phyloP scores from a whole-genome alignment of 1,140 invertebrate species.

The Anthonomus grandis region DNA sequence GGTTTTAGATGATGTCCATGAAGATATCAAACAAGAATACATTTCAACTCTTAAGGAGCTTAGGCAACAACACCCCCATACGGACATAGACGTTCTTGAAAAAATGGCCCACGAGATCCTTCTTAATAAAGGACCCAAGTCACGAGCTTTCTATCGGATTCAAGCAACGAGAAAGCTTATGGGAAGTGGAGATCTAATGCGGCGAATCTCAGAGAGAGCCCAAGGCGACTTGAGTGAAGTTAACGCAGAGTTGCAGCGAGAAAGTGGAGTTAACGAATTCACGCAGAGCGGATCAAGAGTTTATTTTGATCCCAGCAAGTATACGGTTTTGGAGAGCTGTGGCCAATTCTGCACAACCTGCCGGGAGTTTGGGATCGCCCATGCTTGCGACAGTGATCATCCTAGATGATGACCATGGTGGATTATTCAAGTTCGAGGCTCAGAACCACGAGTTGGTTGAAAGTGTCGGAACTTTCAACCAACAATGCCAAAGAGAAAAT shows the following conservation, averaged over 20 bases:
- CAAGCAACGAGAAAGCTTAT: constrained; percentile 96
- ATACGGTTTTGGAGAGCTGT: constrained; percentile 98
- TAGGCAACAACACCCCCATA: constrained; percentile 80
- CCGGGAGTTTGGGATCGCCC: constrained; percentile 71
- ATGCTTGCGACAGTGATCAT: constrained; percentile 96
- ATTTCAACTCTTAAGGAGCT: constrained; percentile 87
- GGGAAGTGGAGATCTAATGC: constrained; percentile 89
- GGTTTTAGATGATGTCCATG: constrained; percentile 75
- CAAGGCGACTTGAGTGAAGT: constrained; percentile 78
- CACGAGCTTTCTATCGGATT: constrained; percentile 94
- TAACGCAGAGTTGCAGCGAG: constrained; percentile 66
- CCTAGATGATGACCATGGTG: constrained; percentile 97
- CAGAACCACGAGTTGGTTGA: constrained; percentile 85
- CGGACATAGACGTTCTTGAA: constrained; percentile 83
- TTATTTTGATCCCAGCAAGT: constrained; percentile 94
- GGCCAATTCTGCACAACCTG: constrained; percentile 77
- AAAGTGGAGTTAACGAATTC: constrained; percentile 61
- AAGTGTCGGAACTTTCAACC: constrained; percentile 86
- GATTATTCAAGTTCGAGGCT: constrained; percentile 89
- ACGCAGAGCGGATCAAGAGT: constrained; percentile 64
- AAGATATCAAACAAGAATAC: constrained; percentile 91
- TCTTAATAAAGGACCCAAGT: constrained; percentile 89
- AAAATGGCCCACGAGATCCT: constrained; percentile 94
- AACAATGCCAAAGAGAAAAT: no score
- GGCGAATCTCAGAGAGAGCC: constrained; percentile 82